Conservation (phyloP, 2,797 vertebrate genomes). For the Crypturellus tataupa region DNA sequence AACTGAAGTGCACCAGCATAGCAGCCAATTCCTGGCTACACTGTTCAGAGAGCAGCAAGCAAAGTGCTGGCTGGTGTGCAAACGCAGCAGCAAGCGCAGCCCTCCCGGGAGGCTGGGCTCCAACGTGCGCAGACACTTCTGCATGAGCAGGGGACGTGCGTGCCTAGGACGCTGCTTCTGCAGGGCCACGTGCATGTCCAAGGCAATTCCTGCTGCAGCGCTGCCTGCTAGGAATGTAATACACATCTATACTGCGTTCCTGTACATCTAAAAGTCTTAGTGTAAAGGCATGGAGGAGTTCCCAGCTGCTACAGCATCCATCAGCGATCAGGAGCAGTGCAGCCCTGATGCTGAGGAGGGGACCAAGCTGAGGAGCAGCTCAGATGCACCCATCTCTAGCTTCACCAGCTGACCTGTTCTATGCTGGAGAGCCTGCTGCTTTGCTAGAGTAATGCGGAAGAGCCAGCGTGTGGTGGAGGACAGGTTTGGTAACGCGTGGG, state of each 20-base stretch:
- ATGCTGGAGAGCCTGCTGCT: not conserved
- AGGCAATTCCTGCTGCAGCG: constrained; percentile 24
- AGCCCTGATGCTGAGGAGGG: not conserved
- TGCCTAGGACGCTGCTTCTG: not conserved
- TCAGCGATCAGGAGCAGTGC: not conserved
- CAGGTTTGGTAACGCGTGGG: accelerated
- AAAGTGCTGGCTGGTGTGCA: constrained; percentile 18
- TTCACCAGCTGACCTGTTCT: not conserved
- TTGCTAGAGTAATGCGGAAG: not conserved
- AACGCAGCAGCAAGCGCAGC: constrained; percentile 7
- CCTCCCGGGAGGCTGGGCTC: constrained; percentile 20
- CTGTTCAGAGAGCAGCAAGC: constrained; percentile 42
- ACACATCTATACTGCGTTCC: not conserved
- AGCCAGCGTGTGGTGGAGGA: not conserved
- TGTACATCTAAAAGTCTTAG: accelerated
- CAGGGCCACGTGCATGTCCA: not conserved
- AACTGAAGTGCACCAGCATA: not conserved
- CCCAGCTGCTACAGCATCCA: accelerated
- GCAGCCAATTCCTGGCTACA: constrained; percentile 35
- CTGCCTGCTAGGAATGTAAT: not conserved
- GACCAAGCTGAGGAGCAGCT: not conserved
- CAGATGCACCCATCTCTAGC: not conserved
- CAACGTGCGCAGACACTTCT: not conserved
- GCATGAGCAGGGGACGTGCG: constrained; percentile 3
- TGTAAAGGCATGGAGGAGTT: not conserved